Percentiles rank a stretch among this genome's conserved stretches.
Conservation (phyloP, 2,797 vertebrate genomes). For the Rallus crepitans region DNA sequence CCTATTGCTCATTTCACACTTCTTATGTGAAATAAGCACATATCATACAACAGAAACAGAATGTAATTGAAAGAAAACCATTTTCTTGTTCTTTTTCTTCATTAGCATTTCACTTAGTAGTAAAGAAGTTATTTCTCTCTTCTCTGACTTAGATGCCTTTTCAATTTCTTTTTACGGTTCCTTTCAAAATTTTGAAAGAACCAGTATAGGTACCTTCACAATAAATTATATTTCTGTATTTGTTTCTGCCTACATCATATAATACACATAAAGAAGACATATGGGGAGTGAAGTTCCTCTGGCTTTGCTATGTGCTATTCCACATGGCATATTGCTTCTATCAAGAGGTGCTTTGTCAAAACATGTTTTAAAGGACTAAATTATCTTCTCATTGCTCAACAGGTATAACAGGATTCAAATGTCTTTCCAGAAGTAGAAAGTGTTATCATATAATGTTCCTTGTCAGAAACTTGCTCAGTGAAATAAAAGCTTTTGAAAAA, state of each 20-base stretch:
- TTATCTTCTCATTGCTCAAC: conserved; percentile 12
- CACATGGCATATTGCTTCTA: neutral
- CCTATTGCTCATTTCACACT: neutral
- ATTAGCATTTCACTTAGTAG: neutral
- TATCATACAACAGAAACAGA: neutral
- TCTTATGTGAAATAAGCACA: neutral
- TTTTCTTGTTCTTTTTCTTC: neutral
- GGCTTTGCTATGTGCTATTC: neutral
- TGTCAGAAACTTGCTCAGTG: neutral
- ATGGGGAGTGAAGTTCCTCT: neutral
- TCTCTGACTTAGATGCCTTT: neutral
- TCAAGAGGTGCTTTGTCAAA: neutral
- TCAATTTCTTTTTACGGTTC: neutral
- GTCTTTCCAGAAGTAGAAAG: neutral
- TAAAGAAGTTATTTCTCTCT: neutral
- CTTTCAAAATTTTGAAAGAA: neutral
- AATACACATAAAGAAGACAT: neutral
- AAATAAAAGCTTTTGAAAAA: neutral
- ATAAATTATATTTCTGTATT: neutral
- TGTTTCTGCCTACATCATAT: neutral
- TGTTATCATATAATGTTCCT: neutral
- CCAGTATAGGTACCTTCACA: neutral
- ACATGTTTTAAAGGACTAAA: conserved; percentile 8
- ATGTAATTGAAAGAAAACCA: neutral
- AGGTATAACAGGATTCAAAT: conserved; percentile 26